Percentiles rank a stretch among this genome's conserved stretches.
These are phyloP conservation scores for Sceloporus tristichus DNA, from an alignment of 2,113 vertebrate genomes.

Conservation along the genomic window DNA sequence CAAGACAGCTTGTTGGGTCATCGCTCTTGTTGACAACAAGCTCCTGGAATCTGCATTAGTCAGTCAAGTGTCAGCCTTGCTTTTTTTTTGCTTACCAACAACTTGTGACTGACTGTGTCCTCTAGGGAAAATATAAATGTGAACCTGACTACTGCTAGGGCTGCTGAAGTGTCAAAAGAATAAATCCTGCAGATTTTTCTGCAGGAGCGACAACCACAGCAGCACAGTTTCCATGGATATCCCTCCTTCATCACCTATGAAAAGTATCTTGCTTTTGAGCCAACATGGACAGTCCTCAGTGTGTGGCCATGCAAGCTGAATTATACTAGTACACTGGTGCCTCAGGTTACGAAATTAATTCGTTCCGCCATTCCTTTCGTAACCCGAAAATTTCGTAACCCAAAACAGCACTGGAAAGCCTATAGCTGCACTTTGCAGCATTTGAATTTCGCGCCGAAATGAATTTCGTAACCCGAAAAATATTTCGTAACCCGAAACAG, in stretches of 20 bases:
- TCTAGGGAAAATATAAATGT: conserved; percentile 34
- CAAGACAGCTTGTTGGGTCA: conserved; percentile 39
- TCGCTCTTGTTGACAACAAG: conserved; percentile 48
- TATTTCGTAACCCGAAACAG: too few relatives aligned
- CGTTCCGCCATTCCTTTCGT: too few relatives aligned
- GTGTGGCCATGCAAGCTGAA: background rate
- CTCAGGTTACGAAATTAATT: too few relatives aligned
- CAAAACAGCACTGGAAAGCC: too few relatives aligned
- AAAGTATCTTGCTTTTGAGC: conserved; percentile 44
- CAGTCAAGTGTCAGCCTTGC: conserved; percentile 10
- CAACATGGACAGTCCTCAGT: conserved; percentile 6
- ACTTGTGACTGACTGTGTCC: conserved; percentile 9
- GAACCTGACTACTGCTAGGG: conserved; percentile 3
- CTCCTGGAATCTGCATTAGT: conserved; percentile 33
- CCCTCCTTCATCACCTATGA: conserved; percentile 35
- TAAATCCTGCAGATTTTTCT: background rate
- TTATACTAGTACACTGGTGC: too few relatives aligned
- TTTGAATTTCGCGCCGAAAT: too few relatives aligned
- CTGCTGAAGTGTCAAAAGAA: conserved; percentile 24
- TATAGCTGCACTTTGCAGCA: too few relatives aligned
- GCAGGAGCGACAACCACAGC: conserved; percentile 23
- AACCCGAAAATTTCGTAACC: too few relatives aligned
- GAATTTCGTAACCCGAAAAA: too few relatives aligned
- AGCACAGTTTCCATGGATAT: background rate
- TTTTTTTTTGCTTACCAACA: conserved; percentile 11